Evolutionary conservation across 2,797 vertebrate species (phyloP), one percentile per base, ranked within the genome.

Genomic region (Danio tinwini): DNA sequence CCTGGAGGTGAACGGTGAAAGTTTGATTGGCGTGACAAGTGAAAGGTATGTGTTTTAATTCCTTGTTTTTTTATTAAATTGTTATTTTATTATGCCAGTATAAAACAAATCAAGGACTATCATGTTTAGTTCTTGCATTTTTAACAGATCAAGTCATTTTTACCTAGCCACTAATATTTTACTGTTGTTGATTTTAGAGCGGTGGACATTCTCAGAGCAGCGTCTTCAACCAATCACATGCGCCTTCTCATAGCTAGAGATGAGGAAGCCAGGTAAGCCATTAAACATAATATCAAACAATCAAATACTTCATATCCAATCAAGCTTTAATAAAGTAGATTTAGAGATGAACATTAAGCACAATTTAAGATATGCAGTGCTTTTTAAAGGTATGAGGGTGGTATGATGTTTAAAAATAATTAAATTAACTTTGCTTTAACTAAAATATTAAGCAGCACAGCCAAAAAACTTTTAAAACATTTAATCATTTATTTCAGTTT

Each of bases 1-100:
- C 87, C 84, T 97, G 89, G 96, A 97, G 86, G 96, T 97, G 82
- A 97, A 97, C 0, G 96, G 96, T 44, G 96, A 96, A 69, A 95
- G 92, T 84, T 85, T 97, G 64, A 91, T 95, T 42, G 95, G 96
- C 74, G 94, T 97, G 52, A 96, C 96, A 9, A 97, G 93, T 0
- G 96, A 97, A 81, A 95, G 95, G 96, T 97, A 92, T 6, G 11
- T 45, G 21, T 29, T 3, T 16, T 10, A 14, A 5, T 68, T n/a
- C 69, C 8, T 17, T 17, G 12, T 17, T 56, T 12, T 12, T 17
- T 39, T 10, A 42, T 55, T 5, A 0, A 19, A 39, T n/a, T 47
- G 5, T 56, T 55, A 7, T 39, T 58, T 3, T 14, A 2, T 56
- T 76, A 52, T 72, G 7, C 16, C 19, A 40, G n/a, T 13, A 7